Evolutionary conservation across 2,888 invertebrate species (phyloP).

Genomic region (Brassicogethes aeneus): DNA sequence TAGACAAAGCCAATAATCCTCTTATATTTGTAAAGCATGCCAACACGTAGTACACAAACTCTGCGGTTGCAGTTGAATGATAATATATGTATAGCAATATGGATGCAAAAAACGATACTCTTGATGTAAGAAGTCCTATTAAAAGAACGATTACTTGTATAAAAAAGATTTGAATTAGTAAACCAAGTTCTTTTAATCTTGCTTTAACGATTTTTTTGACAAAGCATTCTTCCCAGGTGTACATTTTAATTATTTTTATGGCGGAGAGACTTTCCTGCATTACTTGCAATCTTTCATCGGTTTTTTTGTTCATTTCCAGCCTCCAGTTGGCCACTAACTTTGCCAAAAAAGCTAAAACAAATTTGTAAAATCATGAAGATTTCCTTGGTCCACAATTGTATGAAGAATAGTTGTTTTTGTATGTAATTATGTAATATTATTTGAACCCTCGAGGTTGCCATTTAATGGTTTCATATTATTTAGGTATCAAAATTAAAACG

Average conservation of each 20-base stretch:
- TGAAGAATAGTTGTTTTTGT: background rate
- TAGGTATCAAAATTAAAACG: no score
- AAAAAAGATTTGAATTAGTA: background rate
- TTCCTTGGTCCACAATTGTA: no score
- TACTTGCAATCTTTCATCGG: constrained; percentile 24
- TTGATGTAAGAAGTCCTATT: constrained; percentile 7
- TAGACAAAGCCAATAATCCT: constrained; percentile 3
- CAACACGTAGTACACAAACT: constrained; percentile 9
- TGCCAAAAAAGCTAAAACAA: constrained; percentile 28
- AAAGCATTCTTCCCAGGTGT: constrained; percentile 23
- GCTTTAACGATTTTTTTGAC: constrained; percentile 44
- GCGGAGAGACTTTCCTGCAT: constrained; percentile 24
- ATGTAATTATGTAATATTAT: no score
- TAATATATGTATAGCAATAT: constrained; percentile 7
- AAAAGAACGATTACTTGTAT: background rate
- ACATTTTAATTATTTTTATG: constrained; percentile 29
- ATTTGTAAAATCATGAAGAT: no score
- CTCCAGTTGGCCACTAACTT: constrained; percentile 11
- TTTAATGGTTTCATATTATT: no score
- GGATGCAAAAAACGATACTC: constrained; percentile 8
- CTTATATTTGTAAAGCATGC: constrained; percentile 7
- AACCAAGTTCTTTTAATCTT: constrained; percentile 3
- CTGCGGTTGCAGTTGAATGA: constrained; percentile 8
- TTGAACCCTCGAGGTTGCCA: no score
- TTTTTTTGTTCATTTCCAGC: constrained; percentile 25